phyloP scores from a whole-genome alignment of 1,140 invertebrate genomes.

The Aphis craccivora region DNA sequence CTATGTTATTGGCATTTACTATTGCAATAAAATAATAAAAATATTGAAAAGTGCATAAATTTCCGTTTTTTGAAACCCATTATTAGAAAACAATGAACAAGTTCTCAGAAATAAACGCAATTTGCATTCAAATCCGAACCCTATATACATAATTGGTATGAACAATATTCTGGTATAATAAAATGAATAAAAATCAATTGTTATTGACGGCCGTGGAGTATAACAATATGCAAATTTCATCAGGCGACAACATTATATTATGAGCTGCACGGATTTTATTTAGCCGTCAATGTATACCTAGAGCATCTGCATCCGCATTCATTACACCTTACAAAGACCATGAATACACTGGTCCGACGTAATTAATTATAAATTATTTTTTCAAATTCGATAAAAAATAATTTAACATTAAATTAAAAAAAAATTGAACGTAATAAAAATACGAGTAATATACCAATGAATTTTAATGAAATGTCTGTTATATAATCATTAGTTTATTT shows the following conservation, averaged over 20 bases:
- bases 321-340: constrained; percentile 1
- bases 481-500: neutral
- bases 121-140: neutral
- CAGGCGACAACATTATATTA: neutral
- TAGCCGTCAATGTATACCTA: neutral
- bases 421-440: neutral
- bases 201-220: neutral
- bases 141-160: neutral
- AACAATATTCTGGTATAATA: neutral
- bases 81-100: neutral
- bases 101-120: neutral
- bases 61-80: neutral
- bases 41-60: neutral
- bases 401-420: neutral
- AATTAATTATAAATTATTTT: neutral
- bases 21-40: neutral
- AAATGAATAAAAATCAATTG: neutral
- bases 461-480: neutral
- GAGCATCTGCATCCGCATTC: constrained; percentile 11
- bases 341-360: neutral
- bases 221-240: neutral
- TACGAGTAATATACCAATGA: neutral
- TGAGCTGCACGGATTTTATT: neutral
- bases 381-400: neutral
- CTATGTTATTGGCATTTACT: neutral